phyloP scores from a whole-genome alignment of 2,888 invertebrate species.

The Leptura quadrifasciata region DNA sequence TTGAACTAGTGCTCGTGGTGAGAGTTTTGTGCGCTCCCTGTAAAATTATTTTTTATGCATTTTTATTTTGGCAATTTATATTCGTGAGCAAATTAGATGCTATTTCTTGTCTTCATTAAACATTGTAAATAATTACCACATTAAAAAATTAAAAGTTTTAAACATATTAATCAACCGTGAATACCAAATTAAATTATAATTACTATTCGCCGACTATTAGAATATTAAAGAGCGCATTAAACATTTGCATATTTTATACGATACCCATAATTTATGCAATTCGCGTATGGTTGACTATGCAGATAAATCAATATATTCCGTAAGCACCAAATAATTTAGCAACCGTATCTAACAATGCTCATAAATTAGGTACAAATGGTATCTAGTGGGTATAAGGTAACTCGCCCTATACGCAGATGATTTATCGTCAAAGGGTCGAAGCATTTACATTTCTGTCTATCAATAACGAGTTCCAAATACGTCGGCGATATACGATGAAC shows the following conservation, averaged over 20 bases:
- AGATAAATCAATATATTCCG: constrained; percentile 34
- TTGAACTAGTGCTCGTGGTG: no score
- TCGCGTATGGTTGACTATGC: constrained; percentile 27
- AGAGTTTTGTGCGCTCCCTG: no score
- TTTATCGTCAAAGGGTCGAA: constrained; percentile 23
- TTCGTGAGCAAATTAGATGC: background rate
- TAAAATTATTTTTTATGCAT: background rate
- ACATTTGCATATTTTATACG: background rate
- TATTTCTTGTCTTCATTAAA: background rate
- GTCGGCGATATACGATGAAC: background rate
- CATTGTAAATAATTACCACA: background rate
- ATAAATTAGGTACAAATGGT: constrained; percentile 40
- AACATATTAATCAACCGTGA: background rate
- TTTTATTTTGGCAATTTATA: background rate
- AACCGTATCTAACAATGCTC: constrained; percentile 36
- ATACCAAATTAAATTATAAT: background rate
- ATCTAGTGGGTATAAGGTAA: constrained; percentile 37
- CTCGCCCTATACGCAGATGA: constrained; percentile 26
- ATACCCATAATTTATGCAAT: constrained; percentile 3
- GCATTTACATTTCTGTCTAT: constrained; percentile 34
- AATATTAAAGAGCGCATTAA: constrained; percentile 19
- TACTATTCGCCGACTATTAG: background rate
- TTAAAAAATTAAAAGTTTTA: background rate
- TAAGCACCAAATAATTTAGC: constrained; percentile 36
- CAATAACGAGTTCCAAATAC: constrained; percentile 27